Conservation (phyloP, 1,140 invertebrate genomes). For the Rhyzopertha dominica region DNA sequence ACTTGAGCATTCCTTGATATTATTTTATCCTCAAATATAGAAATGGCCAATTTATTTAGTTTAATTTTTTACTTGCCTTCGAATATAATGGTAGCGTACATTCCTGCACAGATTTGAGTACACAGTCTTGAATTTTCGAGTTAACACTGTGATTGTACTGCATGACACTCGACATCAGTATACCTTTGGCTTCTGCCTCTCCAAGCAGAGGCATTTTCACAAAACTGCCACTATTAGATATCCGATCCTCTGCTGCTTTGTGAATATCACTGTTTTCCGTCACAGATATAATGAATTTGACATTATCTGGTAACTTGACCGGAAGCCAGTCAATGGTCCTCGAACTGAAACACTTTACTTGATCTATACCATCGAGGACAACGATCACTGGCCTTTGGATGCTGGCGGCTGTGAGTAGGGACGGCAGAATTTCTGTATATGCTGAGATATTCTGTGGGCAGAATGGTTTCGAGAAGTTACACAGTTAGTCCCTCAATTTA, state of each 20-base stretch:
- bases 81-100: conserved; percentile 63
- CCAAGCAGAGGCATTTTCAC: conserved; percentile 49
- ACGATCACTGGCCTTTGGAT: conserved; percentile 57
- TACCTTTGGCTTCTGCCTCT: conserved; percentile 49
- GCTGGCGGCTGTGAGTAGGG: conserved; percentile 51
- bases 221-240: conserved; percentile 40
- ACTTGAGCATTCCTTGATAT: too few species aligned
- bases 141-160: conserved; percentile 61
- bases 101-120: conserved; percentile 54
- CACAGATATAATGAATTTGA: conserved; percentile 68
- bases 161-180: conserved; percentile 52
- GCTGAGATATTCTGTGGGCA: conserved; percentile 48
- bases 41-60: not conserved
- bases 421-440: conserved; percentile 50
- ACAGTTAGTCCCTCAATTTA: conserved; percentile 5
- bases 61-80: conserved; percentile 49
- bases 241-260: too few species aligned
- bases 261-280: conserved; percentile 52
- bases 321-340: conserved; percentile 63
- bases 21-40: too few species aligned
- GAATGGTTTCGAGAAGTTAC: conserved; percentile 1
- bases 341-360: conserved; percentile 49
- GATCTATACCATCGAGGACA: conserved; percentile 68
- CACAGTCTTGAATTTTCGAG: conserved; percentile 54
- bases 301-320: conserved; percentile 58